phyloP scores from a whole-genome alignment of 2,797 vertebrate genomes.

The Pantherophis vulpinus region DNA sequence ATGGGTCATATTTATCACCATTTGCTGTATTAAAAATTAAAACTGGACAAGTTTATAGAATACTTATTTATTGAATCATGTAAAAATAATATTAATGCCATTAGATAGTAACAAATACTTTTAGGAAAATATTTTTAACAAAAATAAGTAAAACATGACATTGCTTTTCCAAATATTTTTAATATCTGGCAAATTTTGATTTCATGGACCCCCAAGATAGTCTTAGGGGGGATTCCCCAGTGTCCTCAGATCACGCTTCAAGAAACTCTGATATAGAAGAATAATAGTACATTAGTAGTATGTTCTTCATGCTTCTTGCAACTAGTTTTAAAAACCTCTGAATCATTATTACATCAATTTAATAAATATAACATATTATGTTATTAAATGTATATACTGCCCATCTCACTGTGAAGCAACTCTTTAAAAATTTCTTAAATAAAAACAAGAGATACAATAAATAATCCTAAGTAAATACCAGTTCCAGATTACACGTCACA shows the following conservation, averaged over 20 bases:
- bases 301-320: not conserved
- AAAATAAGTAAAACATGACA: not conserved
- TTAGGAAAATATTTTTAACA: not conserved
- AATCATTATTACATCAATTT: not conserved
- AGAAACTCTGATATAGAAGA: not conserved
- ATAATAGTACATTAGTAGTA: not conserved
- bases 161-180: not conserved
- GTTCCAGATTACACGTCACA: not conserved
- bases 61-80: not conserved
- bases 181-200: not conserved
- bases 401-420: not conserved
- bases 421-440: not conserved
- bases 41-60: not conserved
- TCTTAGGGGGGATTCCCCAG: not conserved
- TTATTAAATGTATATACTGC: not conserved
- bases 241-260: not conserved
- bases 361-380: not conserved
- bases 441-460: not conserved
- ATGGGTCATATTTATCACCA: not conserved
- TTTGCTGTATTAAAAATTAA: not conserved
- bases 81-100: not conserved
- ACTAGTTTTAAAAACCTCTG: not conserved
- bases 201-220: not conserved
- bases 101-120: not conserved
- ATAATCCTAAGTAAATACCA: not conserved